Conservation (phyloP, 2,797 vertebrate genomes). For the Rhabdomys pumilio region DNA sequence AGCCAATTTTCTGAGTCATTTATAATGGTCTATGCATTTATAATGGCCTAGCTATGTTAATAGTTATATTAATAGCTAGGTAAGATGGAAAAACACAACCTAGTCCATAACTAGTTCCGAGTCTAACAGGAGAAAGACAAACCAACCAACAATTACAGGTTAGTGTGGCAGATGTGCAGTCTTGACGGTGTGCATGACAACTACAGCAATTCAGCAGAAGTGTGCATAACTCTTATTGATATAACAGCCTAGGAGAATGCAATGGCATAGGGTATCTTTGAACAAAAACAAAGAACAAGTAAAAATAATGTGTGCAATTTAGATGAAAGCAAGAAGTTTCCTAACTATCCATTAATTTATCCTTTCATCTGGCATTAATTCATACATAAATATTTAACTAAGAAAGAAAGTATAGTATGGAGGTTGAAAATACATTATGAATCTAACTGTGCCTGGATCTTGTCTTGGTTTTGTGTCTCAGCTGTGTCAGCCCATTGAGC, state of each 20-base stretch:
- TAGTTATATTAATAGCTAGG: background rate
- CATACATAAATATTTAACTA: background rate
- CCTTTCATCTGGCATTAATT: background rate
- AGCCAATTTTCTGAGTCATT: background rate
- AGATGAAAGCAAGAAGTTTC: background rate
- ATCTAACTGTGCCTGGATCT: background rate
- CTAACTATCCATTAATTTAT: background rate
- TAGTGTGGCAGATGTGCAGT: background rate
- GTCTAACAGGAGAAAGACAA: background rate
- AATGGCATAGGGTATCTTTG: background rate
- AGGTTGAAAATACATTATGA: background rate
- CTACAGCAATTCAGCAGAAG: background rate
- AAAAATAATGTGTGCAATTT: background rate
- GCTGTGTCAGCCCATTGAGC: background rate
- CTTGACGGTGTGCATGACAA: background rate
- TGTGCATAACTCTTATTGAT: background rate
- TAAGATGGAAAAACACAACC: background rate
- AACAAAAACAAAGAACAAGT: background rate
- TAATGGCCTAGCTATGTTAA: background rate
- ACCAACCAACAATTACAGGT: background rate
- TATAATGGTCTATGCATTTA: background rate
- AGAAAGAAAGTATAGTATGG: background rate
- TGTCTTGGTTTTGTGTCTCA: background rate
- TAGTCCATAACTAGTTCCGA: background rate
- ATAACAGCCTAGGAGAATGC: background rate